These are phyloP conservation scores for Microcebus tavaratra DNA, from an alignment of 2,113 vertebrate genomes.

Conservation along the genomic window DNA sequence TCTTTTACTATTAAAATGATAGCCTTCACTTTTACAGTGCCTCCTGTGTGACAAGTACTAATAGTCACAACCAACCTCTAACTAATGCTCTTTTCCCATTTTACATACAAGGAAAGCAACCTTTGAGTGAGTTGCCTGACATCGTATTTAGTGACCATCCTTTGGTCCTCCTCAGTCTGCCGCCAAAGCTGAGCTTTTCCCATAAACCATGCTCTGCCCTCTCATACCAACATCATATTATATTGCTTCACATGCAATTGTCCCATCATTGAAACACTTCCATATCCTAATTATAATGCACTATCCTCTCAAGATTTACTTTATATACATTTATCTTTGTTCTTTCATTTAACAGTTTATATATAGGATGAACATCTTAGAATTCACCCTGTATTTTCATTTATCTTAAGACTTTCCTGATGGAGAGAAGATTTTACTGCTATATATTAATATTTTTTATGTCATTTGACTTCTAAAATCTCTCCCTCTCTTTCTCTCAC, in stretches of 20 bases:
- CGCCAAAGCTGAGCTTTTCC: background rate
- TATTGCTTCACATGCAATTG: background rate
- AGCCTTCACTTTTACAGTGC: background rate
- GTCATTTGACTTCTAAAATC: background rate
- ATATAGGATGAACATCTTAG: background rate
- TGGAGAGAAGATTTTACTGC: background rate
- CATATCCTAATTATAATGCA: background rate
- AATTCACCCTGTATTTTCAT: background rate
- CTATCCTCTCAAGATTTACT: background rate
- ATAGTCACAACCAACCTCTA: background rate
- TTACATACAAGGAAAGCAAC: background rate
- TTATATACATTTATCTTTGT: background rate
- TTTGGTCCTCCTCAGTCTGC: background rate
- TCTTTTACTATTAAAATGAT: background rate
- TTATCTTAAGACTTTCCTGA: background rate
- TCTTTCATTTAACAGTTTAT: background rate
- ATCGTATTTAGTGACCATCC: background rate
- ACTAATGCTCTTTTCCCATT: background rate
- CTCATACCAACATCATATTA: background rate
- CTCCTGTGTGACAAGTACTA: background rate
- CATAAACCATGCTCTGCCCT: background rate
- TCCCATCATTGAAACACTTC: background rate
- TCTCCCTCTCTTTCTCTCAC: background rate
- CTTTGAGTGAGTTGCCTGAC: background rate
- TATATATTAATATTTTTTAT: background rate